Base-by-base conservation (phyloP, 2,888 invertebrate genomes). In the Galerucella nymphaeae region DNA sequence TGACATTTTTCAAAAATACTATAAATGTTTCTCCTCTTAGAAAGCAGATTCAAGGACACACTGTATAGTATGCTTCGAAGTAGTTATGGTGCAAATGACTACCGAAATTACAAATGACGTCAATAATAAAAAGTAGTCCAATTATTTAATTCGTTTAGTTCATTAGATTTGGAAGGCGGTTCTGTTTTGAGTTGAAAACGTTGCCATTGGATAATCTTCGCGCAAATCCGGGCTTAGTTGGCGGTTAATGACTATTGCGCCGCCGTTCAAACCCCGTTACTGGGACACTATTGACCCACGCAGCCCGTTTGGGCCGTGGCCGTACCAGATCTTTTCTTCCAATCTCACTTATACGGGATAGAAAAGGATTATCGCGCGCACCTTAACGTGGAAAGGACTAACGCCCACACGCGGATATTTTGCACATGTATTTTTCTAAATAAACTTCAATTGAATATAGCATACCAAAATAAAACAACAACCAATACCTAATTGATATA, bases 201-300 rank as follows among this genome's bases (percentile, higher is more conserved):
- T 82, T 83, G 82, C 85, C 82, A 87, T 87, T 87, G 87, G 87
- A 87, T 87, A 87, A 87, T 87, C 87, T 80, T 83, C 83, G 84
- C 85, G 83, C 86, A 87, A 87, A 87, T 87, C 86, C 86, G 83
- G 85, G 82, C 83, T 85, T 83, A 85, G 82, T 80, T 83, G 81
- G 80, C 79, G 82, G 81, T 82, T 85, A 83, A 84, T 83, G 83
- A 85, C 83, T 84, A 83, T 84, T 83, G 84, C 84, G 85, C 85
- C 84, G 80, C 83, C 81, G 82, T 77, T 74, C 73, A 66, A 59
- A 70, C 75, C 77, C 80, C 82, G 80, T 82, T 80, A 82, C 84
- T 83, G 82, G 84, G 79, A 81, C 79, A 81, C 82, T 83, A 84
- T 83, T 83, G 84, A 83, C 84, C 83, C 69, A 62, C 18, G 62